These are phyloP conservation scores for Seladonia tumulorum DNA, from an alignment of 2,888 invertebrate species.

Conservation along the genomic window DNA sequence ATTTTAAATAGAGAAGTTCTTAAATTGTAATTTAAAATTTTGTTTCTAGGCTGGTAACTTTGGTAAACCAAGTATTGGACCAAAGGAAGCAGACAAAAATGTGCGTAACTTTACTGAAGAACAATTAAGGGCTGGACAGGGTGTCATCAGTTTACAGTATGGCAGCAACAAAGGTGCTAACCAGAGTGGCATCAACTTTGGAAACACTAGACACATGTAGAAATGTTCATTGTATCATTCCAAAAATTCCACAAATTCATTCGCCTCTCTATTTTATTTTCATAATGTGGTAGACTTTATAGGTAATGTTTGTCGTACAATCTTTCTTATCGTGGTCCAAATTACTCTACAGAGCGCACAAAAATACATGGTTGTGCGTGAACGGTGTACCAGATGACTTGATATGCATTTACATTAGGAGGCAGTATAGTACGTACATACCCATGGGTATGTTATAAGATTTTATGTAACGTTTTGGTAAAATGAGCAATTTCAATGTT, in stretches of 20 bases:
- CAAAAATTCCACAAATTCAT: conserved; percentile 43
- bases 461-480: conserved; percentile 30
- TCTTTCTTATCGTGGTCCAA: conserved; percentile 62
- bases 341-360: conserved; percentile 44
- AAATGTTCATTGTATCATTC: conserved; percentile 63
- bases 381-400: conserved; percentile 30
- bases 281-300: conserved; percentile 56
- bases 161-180: conserved; percentile 99
- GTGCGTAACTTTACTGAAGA: conserved; percentile 97
- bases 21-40: neutral
- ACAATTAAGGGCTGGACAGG: conserved; percentile 96
- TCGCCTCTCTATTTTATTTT: conserved; percentile 55
- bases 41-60: conserved; percentile 88
- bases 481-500: conserved; percentile 20
- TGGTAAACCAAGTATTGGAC: conserved; percentile 96
- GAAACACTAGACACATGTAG: conserved; percentile 99
- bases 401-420: conserved; percentile 49
- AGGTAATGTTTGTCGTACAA: conserved; percentile 51
- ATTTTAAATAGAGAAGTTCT: neutral
- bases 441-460: conserved; percentile 20
- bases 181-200: conserved; percentile 98
- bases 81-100: conserved; percentile 98
- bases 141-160: conserved; percentile 97
- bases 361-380: conserved; percentile 30
- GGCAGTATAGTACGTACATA: conserved; percentile 22